Percentiles rank a stretch among this genome's conserved stretches.
Evolutionary conservation across 2,797 vertebrate genomes (phyloP).

Genomic region (Gallinago stenura): DNA sequence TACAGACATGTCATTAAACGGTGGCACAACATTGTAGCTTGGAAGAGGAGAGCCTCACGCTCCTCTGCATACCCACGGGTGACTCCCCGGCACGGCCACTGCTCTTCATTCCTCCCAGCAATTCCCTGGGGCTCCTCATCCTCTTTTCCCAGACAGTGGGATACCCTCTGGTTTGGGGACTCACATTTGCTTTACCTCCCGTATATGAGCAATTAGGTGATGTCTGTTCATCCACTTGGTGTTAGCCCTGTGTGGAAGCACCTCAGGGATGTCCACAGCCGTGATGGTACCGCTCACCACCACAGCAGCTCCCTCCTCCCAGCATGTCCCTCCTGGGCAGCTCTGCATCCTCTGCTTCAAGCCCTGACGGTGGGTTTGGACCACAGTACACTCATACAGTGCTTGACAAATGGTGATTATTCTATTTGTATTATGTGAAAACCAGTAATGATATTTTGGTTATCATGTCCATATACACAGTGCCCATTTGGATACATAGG

Average conservation of each 20-base stretch:
- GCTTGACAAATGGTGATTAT: background rate
- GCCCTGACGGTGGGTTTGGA: background rate
- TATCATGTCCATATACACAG: background rate
- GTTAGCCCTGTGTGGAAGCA: rapidly evolving
- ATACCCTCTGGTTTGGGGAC: background rate
- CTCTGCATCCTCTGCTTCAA: background rate
- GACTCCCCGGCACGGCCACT: background rate
- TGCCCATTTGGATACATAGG: background rate
- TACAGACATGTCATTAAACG: background rate
- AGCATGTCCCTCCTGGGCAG: rapidly evolving
- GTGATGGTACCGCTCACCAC: rapidly evolving
- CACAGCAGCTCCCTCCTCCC: background rate
- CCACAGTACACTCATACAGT: background rate
- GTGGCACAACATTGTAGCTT: background rate
- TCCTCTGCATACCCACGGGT: rapidly evolving
- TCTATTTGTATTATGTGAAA: background rate
- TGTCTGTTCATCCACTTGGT: background rate
- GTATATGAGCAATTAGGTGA: rapidly evolving
- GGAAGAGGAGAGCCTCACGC: background rate
- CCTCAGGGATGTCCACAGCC: background rate
- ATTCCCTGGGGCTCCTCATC: rapidly evolving
- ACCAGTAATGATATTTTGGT: background rate
- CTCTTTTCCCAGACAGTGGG: background rate
- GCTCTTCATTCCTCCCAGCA: background rate
- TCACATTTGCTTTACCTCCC: background rate